Conservation (phyloP, 2,888 invertebrate species). For the Lingula anatina region DNA sequence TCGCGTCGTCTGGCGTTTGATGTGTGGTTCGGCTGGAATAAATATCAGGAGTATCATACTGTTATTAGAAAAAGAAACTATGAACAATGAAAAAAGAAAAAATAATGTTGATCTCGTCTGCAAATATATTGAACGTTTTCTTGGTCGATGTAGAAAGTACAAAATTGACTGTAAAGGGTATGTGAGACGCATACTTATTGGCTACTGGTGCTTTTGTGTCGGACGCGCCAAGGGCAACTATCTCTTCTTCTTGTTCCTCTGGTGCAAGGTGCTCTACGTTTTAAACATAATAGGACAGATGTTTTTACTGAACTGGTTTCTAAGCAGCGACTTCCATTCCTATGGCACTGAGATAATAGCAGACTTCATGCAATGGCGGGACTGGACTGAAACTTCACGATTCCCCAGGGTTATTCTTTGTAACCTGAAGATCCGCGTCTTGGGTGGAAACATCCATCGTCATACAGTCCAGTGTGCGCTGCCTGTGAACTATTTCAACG, state of each 20-base stretch:
- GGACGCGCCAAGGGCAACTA: no score
- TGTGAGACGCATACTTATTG: conserved; percentile 38
- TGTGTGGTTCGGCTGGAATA: conserved; percentile 55
- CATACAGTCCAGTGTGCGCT: no score
- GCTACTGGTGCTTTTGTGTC: no score
- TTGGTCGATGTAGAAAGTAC: conserved; percentile 46
- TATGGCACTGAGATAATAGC: conserved; percentile 54
- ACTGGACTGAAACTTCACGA: no score
- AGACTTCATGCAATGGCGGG: no score
- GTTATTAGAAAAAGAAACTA: conserved; percentile 49
- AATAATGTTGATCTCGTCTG: conserved; percentile 54
- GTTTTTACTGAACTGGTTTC: conserved; percentile 54
- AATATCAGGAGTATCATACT: conserved; percentile 52
- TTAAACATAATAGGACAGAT: no score
- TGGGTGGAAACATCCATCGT: conserved; percentile 45
- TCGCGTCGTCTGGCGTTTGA: conserved; percentile 54
- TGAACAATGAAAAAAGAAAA: conserved; percentile 52
- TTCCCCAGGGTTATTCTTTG: no score
- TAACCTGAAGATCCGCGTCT: no score
- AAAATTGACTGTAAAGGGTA: conserved; percentile 38
- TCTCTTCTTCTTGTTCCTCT: conserved; percentile 50
- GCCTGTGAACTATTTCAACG: no score
- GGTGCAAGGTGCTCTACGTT: no score
- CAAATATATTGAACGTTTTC: conserved; percentile 55
- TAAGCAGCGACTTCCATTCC: conserved; percentile 49